Conservation (phyloP, 2,797 vertebrate genomes). For the Eulemur rubriventer region DNA sequence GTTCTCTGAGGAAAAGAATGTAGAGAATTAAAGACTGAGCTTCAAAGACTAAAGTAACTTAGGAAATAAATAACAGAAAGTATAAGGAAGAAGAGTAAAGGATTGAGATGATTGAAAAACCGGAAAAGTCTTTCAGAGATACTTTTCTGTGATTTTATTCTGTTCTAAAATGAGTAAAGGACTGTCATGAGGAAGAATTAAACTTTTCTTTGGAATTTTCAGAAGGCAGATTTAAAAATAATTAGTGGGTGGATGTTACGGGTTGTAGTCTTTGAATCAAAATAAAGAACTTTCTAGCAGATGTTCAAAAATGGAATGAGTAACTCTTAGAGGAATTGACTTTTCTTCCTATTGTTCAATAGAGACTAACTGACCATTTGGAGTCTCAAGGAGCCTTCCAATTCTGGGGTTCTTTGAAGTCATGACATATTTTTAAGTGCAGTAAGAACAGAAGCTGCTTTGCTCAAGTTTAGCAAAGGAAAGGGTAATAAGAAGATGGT, state of each 20-base stretch:
- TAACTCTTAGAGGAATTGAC: neutral
- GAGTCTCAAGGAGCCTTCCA: neutral
- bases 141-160: constrained; percentile 34
- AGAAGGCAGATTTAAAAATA: constrained; percentile 60
- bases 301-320: neutral
- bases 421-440: constrained; percentile 20
- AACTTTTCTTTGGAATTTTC: constrained; percentile 43
- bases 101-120: neutral
- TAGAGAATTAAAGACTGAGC: neutral
- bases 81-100: neutral
- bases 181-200: constrained; percentile 23
- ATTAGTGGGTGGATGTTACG: neutral
- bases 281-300: constrained; percentile 10
- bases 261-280: constrained; percentile 31
- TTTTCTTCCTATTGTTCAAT: neutral
- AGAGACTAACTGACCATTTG: neutral
- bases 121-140: constrained; percentile 21
- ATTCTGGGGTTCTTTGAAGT: constrained; percentile 11
- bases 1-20: constrained; percentile 1
- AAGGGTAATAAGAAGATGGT: constrained; percentile 5
- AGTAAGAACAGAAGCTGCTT: constrained; percentile 45
- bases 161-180: constrained; percentile 48
- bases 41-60: constrained; percentile 34
- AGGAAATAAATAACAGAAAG: neutral
- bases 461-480: neutral